These are phyloP conservation scores for Dipodomys ordii DNA, from an alignment of 2,113 vertebrate genomes.

Conservation along the genomic window DNA sequence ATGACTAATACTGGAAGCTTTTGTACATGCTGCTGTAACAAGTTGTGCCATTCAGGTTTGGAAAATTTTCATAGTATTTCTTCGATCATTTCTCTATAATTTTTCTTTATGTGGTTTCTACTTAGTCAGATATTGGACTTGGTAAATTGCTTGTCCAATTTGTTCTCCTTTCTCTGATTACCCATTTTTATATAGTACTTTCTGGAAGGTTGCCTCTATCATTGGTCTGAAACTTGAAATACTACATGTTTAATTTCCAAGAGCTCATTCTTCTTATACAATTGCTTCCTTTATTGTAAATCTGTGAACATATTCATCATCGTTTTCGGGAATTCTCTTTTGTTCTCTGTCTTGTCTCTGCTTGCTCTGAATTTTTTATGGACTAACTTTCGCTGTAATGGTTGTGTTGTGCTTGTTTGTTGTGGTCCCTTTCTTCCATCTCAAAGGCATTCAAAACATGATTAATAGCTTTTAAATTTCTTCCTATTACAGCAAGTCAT, in stretches of 20 bases:
- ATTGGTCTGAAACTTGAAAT: background rate
- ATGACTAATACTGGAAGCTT: background rate
- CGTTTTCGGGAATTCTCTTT: background rate
- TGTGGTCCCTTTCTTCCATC: conserved; percentile 16
- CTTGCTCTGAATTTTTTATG: background rate
- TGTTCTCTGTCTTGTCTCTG: background rate
- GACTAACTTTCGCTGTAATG: background rate
- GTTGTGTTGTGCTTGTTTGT: background rate
- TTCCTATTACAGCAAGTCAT: background rate
- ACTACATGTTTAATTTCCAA: background rate
- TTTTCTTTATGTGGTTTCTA: background rate
- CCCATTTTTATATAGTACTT: background rate
- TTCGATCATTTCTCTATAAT: background rate
- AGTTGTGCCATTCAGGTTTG: background rate
- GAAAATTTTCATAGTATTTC: background rate
- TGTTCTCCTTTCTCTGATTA: background rate
- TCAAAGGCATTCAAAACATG: background rate
- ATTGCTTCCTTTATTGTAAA: conserved; percentile 25
- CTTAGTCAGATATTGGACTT: background rate
- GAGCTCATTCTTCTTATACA: background rate
- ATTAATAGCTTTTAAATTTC: background rate
- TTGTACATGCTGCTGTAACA: background rate
- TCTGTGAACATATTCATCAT: background rate
- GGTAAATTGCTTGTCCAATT: background rate
- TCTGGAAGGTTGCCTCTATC: background rate